Base-by-base conservation (phyloP, 2,113 vertebrate species). In the Macaca mulatta region DNA sequence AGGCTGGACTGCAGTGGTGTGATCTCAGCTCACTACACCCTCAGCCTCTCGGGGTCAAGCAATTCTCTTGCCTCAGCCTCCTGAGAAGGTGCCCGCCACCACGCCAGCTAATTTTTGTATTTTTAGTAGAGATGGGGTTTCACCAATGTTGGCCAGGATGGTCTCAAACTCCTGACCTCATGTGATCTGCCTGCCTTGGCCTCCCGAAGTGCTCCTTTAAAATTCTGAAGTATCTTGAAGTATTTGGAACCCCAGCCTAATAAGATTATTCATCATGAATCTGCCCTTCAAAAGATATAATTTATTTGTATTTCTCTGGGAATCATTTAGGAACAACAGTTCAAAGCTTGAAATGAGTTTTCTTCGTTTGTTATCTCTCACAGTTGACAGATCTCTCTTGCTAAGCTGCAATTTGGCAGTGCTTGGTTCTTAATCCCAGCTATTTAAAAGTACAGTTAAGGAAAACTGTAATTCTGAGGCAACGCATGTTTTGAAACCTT, bases 341-440 rank as follows among this genome's bases (percentile, higher is more conserved):
- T 89, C 72, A 97, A 94, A 96, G 85, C 80, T 72, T 30, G 43
- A 96, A 89, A 82, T 52, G 50, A 40, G 32, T 79, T 97, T 95
- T 92, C 50, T n/a, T 45, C 57, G 14, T 69, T 93, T 96, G 25
- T 91, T 95, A 82, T 96, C 84, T 92, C 90, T 77, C 30, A 30
- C 22, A 64, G 74, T 20, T 82, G 88, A 92, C 64, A 87, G 45
- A 75, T 74, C 57, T 91, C n/a, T 93, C 91, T 95, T 61, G 64
- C 12, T 38, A 83, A 95, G 70, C 92, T 38, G 55, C 27, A 70
- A 74, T 64, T 85, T 93, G 85, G 81, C 92, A 90, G 81, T 48
- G 57, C 57, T 84, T 70, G 55, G 70, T 57, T 84, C 48, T 94
- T 85, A 27, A 38, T 90, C 40, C 50, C 74, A 82, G 72, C 40